Base-by-base conservation (phyloP, 2,113 vertebrate species). In the Oreochromis aureus region DNA sequence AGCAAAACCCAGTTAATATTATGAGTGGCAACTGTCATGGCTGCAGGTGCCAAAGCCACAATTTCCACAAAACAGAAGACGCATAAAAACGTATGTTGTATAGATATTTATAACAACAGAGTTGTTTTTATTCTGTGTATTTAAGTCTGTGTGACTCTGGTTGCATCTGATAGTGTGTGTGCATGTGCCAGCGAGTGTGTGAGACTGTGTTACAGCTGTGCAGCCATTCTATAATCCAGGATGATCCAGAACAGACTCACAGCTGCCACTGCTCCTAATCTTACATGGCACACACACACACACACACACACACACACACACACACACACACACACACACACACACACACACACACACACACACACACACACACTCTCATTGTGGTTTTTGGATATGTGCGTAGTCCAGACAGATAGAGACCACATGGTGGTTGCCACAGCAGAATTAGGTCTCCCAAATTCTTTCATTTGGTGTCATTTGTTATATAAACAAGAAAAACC, bases 221-320 rank as follows among this genome's bases (percentile, higher is more conserved):
- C 80, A 81, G 63, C 92, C 71, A 87, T 89, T 44, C 80, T 87
- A 86, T 96, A 96, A 96, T 96, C 95, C 94, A 89, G 94, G 94
- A 96, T 96, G 91, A 96, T 96, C 95, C 95, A 92, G 89, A 83
- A 56, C 85, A 91, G 80, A 89, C 89, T 80, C 92, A 93, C 95
- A 96, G 93, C 96, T 95, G 95, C 93, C 94, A 91, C 88, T 91
- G 89, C 84, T 93, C 76, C 90, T 95, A 95, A 95, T 96, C 95
- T 91, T 90, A 90, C 90, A 86, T 54, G 83, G 51, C 71, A 86
- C 81, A 87, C 55, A 80, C 61, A 86, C 59, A 34, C 34, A 36
- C 34, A 36, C 34, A 30, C 58, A 63, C 32, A 39, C 19, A 76
- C 80, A 34, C 34, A 36, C 34, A 36, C 34, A 30, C 58, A 63